phyloP scores from a whole-genome alignment of 2,797 vertebrate genomes.

The Alectoris magna region DNA sequence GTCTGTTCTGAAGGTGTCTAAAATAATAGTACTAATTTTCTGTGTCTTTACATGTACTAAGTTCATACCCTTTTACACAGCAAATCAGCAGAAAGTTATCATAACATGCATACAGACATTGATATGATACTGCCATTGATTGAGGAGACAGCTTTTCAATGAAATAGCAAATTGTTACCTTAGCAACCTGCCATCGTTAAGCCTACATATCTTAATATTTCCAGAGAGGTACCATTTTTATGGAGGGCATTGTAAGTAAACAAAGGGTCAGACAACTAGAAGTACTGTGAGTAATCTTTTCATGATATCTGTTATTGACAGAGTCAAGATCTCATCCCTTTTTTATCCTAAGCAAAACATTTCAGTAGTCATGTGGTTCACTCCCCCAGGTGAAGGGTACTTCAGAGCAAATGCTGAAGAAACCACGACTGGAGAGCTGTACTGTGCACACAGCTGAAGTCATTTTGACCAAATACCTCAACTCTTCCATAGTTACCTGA shows the following conservation, averaged over 20 bases:
- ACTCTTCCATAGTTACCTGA: background rate
- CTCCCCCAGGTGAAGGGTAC: background rate
- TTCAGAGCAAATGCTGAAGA: background rate
- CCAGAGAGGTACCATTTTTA: background rate
- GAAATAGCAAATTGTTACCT: constrained; percentile 13
- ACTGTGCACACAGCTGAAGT: fast-evolving
- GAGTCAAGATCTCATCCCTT: background rate
- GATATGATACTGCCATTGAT: background rate
- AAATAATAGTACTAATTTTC: background rate
- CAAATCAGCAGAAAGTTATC: background rate
- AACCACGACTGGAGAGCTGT: background rate
- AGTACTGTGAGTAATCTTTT: background rate
- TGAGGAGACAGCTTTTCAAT: background rate
- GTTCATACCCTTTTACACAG: background rate
- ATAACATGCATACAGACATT: background rate
- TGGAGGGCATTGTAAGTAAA: background rate
- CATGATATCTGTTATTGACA: background rate
- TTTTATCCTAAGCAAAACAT: background rate
- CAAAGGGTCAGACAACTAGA: background rate
- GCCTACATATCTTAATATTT: background rate
- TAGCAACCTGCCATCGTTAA: constrained; percentile 3
- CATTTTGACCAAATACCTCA: background rate
- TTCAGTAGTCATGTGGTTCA: background rate
- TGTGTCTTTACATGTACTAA: background rate
- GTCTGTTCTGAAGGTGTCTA: background rate